Conservation (phyloP, 2,888 invertebrate genomes). For the Exocentrus adspersus region DNA sequence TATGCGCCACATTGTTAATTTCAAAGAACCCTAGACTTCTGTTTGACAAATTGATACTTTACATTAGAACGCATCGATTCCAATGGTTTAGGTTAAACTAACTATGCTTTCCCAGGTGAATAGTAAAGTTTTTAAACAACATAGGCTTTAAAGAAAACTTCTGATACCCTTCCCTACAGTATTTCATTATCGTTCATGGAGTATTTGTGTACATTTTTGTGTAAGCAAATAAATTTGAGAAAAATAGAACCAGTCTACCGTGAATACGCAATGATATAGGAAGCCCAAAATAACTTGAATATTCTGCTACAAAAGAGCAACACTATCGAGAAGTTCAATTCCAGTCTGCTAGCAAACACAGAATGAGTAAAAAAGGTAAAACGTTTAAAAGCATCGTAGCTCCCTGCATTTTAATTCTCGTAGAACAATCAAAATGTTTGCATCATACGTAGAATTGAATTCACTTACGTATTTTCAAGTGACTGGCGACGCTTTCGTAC, state of each 20-base stretch:
- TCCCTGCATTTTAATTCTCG: slow-evolving; percentile 30
- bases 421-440: slow-evolving; percentile 49
- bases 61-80: too few relatives aligned
- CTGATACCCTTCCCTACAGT: too few relatives aligned
- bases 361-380: slow-evolving; percentile 10
- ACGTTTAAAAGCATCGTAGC: slow-evolving; percentile 11
- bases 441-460: slow-evolving; percentile 36
- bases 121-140: too few relatives aligned
- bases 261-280: background rate
- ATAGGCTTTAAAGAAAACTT: too few relatives aligned
- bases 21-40: too few relatives aligned
- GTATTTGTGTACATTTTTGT: background rate
- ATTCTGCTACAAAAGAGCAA: background rate
- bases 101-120: too few relatives aligned
- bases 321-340: background rate
- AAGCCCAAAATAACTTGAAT: background rate
- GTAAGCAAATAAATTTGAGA: background rate
- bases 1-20: too few relatives aligned
- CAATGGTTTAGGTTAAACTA: too few relatives aligned
- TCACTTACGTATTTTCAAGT: slow-evolving; percentile 47
- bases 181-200: too few relatives aligned
- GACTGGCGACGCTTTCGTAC: slow-evolving; percentile 48
- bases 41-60: too few relatives aligned
- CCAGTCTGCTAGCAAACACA: background rate
- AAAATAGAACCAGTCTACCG: background rate